These are phyloP conservation scores for Burhinus oedicnemus DNA, from an alignment of 2,113 vertebrate genomes.

Conservation along the genomic window DNA sequence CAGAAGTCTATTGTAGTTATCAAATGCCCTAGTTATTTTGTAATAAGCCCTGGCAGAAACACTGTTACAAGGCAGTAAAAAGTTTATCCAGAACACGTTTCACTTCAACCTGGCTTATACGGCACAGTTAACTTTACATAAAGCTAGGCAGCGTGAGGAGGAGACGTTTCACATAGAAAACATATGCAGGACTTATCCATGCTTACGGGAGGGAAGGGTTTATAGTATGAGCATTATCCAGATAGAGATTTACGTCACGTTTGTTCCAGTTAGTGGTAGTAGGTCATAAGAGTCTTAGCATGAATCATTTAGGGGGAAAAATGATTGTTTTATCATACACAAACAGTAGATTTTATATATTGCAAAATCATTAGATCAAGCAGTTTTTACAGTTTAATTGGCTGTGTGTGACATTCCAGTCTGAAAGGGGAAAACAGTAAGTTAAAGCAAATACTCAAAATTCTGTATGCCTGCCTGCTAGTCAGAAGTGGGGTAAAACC, in stretches of 20 bases:
- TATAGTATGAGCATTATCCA: neutral
- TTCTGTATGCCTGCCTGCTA: neutral
- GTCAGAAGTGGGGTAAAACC: neutral
- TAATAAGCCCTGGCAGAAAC: slow-evolving; percentile 32
- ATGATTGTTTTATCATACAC: neutral
- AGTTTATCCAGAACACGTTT: slow-evolving; percentile 14
- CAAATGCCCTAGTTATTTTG: slow-evolving; percentile 36
- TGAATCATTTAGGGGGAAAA: slow-evolving; percentile 13
- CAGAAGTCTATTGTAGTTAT: slow-evolving; percentile 20
- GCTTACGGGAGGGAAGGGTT: neutral
- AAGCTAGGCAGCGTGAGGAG: neutral
- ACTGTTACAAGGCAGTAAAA: slow-evolving; percentile 31
- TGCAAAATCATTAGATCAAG: neutral
- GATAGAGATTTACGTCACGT: neutral
- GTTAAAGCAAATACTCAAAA: neutral
- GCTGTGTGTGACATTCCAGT: neutral
- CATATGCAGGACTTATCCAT: neutral
- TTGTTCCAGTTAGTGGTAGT: slow-evolving; percentile 37
- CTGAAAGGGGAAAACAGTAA: neutral
- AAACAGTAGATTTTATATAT: neutral
- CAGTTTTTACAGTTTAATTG: neutral
- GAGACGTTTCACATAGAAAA: neutral
- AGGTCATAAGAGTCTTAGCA: slow-evolving; percentile 3
- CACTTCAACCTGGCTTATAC: neutral
- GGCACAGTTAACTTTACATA: neutral